phyloP scores from a whole-genome alignment of 2,113 vertebrate species.

The Ellobius talpinus region DNA sequence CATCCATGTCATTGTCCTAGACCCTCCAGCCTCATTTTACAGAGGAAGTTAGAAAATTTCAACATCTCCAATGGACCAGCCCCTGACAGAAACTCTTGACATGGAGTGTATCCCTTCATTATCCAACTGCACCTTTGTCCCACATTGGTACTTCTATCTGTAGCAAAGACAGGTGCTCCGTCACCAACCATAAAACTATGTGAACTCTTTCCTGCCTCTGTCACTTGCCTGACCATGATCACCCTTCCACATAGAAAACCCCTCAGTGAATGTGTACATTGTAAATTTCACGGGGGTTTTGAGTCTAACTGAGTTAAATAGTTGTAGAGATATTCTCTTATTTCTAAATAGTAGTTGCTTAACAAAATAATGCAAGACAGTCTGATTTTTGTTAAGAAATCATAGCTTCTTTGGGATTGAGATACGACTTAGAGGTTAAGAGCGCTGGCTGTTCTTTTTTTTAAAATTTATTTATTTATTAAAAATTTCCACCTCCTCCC shows the following conservation, averaged over 20 bases:
- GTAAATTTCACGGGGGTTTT: not conserved
- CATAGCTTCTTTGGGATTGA: not conserved
- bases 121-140: not conserved
- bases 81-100: not conserved
- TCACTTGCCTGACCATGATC: not conserved
- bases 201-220: not conserved
- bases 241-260: not conserved
- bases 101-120: not conserved
- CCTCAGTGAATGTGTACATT: not conserved
- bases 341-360: not conserved
- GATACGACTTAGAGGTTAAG: not conserved
- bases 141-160: not conserved
- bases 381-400: not conserved
- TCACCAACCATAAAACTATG: not conserved
- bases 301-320: not conserved
- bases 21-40: not conserved
- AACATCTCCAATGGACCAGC: not conserved
- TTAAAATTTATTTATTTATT: no score
- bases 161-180: accelerated
- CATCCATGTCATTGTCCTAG: accelerated
- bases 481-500: no score
- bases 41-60: not conserved
- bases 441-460: no score
- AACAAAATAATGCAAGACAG: not conserved
- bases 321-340: not conserved